Evolutionary conservation across 1,140 invertebrate genomes (phyloP).

Genomic region (Euborellia annulipes): DNA sequence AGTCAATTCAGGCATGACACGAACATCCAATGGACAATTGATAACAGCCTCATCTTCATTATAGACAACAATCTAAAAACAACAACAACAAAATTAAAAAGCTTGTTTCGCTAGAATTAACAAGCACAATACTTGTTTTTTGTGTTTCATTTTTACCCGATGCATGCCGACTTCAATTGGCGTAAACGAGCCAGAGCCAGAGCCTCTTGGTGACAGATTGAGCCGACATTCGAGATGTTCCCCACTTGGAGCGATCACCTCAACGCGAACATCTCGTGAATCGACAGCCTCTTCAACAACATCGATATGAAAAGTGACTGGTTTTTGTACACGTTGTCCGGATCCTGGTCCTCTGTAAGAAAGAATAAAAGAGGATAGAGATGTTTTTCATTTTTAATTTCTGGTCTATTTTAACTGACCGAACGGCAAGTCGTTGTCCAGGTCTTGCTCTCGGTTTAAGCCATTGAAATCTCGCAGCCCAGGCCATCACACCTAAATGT

Average conservation of each 20-base stretch:
- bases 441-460: slow-evolving; percentile 64
- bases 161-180: slow-evolving; percentile 87
- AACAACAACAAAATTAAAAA: no score
- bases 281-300: slow-evolving; percentile 39
- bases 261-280: slow-evolving; percentile 57
- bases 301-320: neutral
- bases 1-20: slow-evolving; percentile 68
- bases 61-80: slow-evolving; percentile 40
- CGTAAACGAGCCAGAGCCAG: slow-evolving; percentile 63
- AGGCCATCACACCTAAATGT: slow-evolving; percentile 91
- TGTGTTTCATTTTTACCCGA: no score
- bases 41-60: slow-evolving; percentile 46
- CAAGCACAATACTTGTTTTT: no score
- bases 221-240: slow-evolving; percentile 37
- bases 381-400: slow-evolving; percentile 3
- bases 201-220: slow-evolving; percentile 42
- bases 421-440: slow-evolving; percentile 57
- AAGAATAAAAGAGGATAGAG: slow-evolving; percentile 9
- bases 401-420: no score
- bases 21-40: slow-evolving; percentile 62
- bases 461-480: slow-evolving; percentile 78
- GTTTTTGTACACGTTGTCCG: no score
- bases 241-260: slow-evolving; percentile 65
- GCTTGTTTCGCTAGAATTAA: no score
- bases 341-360: slow-evolving; percentile 43